Base-by-base conservation (phyloP, 2,888 invertebrate species). In the Diabrotica balteata region DNA sequence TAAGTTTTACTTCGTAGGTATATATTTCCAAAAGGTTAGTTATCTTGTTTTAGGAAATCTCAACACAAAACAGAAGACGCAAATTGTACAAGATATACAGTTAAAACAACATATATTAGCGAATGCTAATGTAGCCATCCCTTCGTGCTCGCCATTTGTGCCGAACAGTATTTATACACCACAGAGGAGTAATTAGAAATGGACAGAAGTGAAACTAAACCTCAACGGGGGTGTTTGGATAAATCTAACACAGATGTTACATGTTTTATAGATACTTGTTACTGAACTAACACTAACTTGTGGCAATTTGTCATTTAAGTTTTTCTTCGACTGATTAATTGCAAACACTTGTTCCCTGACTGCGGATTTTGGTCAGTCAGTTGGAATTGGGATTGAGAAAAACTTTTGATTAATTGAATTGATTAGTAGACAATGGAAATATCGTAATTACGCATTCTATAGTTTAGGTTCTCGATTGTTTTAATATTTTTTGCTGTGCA, bases 201-300 rank as follows among this genome's bases (percentile, higher is more conserved):
- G 69, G 75, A 72, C 70, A 53, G 70, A 72, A 73, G 65, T 59
- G 59, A 8, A 55, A 49, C 59, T 44, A 59, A 53, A 51, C 54
- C 66, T 47, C 61, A 17, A 67, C 63, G 70, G 70, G 67, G 67
- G 72, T 65, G 72, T 60, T 74, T 69, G 77, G 78, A 78, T 78
- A 78, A 76, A 77, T 79, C 79, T 73, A 72, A 70, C 75, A 72
- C 79, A 79, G 79, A 78, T 79, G 79, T 79, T 78, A 75, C 79
- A 77, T 75, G 78, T 76, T 79, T 79, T 78, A 77, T 78, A 61
- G 61, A 61, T 61, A 79, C 77, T 77, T 78, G 79, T 79, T 79
- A 74, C 75, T 69, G 72, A 79, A 76, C 75, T 74, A 71, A 69
- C 67, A 51, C 67, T 59, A 75, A 78, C 77, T 78, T 78, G 74